These are phyloP conservation scores for Rutilus rutilus DNA, from an alignment of 2,113 vertebrate genomes.

Conservation along the genomic window DNA sequence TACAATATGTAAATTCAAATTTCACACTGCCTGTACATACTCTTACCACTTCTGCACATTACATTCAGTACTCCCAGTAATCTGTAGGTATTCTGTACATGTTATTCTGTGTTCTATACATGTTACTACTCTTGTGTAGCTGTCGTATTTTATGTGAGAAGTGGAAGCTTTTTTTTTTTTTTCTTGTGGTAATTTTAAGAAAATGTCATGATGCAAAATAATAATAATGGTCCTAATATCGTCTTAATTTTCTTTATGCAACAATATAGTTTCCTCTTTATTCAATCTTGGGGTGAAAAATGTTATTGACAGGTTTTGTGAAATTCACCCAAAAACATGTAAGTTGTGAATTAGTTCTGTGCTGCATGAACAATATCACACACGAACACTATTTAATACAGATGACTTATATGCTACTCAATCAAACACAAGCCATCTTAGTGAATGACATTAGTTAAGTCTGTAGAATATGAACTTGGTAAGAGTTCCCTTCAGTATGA, in stretches of 20 bases:
- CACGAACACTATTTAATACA: neutral
- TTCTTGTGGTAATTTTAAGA: neutral
- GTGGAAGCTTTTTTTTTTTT: neutral
- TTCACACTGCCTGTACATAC: neutral
- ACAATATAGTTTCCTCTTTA: neutral
- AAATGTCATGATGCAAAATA: neutral
- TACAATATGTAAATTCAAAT: conserved; percentile 3
- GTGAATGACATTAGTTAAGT: neutral
- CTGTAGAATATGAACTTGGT: conserved; percentile 3
- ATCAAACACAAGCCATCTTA: neutral
- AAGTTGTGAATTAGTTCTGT: neutral
- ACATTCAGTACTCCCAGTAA: neutral
- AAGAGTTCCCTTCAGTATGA: neutral
- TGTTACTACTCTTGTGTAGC: neutral
- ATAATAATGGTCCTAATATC: neutral
- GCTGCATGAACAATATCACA: neutral
- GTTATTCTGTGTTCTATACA: neutral
- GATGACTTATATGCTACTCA: neutral
- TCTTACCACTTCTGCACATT: neutral
- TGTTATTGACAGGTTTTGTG: neutral
- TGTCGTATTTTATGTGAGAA: neutral
- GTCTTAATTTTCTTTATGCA: neutral
- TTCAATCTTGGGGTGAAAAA: neutral
- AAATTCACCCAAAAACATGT: conserved; percentile 5
- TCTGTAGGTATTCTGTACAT: neutral